Evolutionary conservation across 2,888 invertebrate genomes (phyloP).

Genomic region (Nycteola revayana): DNA sequence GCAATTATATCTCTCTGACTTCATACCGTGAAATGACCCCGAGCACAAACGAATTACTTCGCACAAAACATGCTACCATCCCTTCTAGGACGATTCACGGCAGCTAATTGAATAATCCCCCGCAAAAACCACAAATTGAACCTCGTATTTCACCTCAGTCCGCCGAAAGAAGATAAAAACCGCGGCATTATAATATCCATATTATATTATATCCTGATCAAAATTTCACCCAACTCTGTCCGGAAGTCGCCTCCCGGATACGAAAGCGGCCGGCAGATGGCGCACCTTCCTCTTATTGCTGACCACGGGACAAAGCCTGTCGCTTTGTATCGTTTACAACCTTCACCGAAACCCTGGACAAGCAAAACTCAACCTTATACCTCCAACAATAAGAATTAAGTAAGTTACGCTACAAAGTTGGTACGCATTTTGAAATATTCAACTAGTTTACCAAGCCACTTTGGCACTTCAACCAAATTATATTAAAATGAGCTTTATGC

Average conservation of each 20-base stretch:
- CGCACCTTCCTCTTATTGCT: constrained; percentile 74
- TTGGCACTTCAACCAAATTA: constrained; percentile 33
- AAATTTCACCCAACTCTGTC: constrained; percentile 59
- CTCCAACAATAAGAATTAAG: constrained; percentile 13
- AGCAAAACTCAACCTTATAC: constrained; percentile 31
- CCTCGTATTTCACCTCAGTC: constrained; percentile 12
- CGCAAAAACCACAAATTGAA: constrained; percentile 7
- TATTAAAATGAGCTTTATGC: constrained; percentile 41
- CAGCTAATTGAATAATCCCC: no score
- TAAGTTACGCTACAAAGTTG: constrained; percentile 24
- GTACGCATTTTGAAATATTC: constrained; percentile 60
- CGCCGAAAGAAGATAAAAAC: constrained; percentile 23
- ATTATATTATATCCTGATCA: constrained; percentile 66
- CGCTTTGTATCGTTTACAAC: constrained; percentile 47
- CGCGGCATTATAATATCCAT: constrained; percentile 52
- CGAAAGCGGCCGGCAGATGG: constrained; percentile 68
- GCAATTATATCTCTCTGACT: no score
- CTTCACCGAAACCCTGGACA: neutral
- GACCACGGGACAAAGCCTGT: constrained; percentile 69
- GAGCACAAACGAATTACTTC: no score
- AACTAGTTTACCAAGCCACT: constrained; percentile 63
- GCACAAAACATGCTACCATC: no score
- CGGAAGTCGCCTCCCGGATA: constrained; percentile 60
- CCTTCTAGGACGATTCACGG: no score
- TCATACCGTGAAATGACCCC: no score